A percentile compares a stretch with the other conserved stretches of the same genome.
Evolutionary conservation across 1,140 invertebrate species (phyloP).

Genomic region (Formica selysi): DNA sequence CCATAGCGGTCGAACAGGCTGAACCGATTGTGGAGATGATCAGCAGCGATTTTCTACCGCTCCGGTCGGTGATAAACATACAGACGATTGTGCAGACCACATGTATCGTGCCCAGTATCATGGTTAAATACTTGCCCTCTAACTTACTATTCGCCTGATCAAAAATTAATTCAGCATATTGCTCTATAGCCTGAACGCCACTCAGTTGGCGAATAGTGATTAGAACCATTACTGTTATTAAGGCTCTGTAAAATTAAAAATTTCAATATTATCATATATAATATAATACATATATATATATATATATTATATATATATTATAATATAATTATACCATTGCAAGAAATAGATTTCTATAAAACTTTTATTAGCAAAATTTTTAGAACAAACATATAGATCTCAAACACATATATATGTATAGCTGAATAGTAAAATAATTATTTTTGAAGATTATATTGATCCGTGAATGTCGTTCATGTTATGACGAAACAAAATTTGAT

Average conservation of each 20-base stretch:
- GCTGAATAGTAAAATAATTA: background rate
- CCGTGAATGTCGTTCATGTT: background rate
- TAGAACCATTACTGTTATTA: conserved; percentile 89
- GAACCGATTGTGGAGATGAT: conserved; percentile 88
- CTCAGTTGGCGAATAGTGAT: conserved; percentile 91
- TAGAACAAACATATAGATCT: too few relatives aligned
- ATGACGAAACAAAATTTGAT: background rate
- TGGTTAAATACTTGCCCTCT: conserved; percentile 86
- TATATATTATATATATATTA: too few relatives aligned
- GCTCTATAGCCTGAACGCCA: conserved; percentile 90
- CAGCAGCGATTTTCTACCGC: conserved; percentile 90
- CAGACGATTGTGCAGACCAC: conserved; percentile 87
- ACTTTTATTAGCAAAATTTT: background rate
- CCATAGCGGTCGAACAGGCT: conserved; percentile 80
- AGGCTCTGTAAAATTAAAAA: conserved; percentile 78
- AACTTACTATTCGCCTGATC: conserved; percentile 86
- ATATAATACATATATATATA: too few relatives aligned
- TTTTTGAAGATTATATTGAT: background rate
- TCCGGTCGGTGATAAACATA: conserved; percentile 89
- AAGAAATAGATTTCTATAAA: background rate
- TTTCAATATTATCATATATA: too few relatives aligned
- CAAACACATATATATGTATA: too few relatives aligned
- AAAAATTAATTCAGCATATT: conserved; percentile 91
- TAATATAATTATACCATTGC: too few relatives aligned
- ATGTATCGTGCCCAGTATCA: conserved; percentile 90